phyloP scores from a whole-genome alignment of 1,140 invertebrate species.

The Caerostris darwini region DNA sequence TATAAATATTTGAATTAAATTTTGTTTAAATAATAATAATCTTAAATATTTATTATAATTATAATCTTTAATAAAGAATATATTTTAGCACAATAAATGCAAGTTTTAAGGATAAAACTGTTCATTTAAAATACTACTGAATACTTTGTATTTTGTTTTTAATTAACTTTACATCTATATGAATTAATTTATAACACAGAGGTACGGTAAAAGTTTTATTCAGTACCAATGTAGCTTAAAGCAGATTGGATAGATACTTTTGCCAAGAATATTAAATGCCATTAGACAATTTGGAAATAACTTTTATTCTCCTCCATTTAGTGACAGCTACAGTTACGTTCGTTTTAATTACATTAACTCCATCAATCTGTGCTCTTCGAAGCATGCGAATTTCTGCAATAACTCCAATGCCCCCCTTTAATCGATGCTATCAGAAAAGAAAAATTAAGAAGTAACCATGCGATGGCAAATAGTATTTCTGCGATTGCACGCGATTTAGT shows the following conservation, averaged over 20 bases:
- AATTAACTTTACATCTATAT: too few relatives aligned
- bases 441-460: background rate
- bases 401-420: background rate
- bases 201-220: background rate
- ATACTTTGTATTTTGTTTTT: too few relatives aligned
- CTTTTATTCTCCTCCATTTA: background rate
- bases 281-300: background rate
- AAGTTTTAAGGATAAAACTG: too few relatives aligned
- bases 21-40: too few relatives aligned
- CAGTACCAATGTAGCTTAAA: background rate
- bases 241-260: background rate
- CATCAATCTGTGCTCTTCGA: background rate
- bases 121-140: too few relatives aligned
- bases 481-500: conserved; percentile 41
- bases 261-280: background rate
- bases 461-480: background rate
- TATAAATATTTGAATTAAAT: too few relatives aligned
- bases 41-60: too few relatives aligned
- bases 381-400: conserved; percentile 1
- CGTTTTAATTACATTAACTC: background rate
- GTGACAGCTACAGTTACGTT: conserved; percentile 6
- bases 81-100: too few relatives aligned
- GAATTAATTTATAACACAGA: too few relatives aligned
- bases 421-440: background rate
- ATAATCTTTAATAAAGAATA: too few relatives aligned